These are phyloP conservation scores for Linnaemya tessellans DNA, from an alignment of 2,888 invertebrate genomes.

Conservation along the genomic window DNA sequence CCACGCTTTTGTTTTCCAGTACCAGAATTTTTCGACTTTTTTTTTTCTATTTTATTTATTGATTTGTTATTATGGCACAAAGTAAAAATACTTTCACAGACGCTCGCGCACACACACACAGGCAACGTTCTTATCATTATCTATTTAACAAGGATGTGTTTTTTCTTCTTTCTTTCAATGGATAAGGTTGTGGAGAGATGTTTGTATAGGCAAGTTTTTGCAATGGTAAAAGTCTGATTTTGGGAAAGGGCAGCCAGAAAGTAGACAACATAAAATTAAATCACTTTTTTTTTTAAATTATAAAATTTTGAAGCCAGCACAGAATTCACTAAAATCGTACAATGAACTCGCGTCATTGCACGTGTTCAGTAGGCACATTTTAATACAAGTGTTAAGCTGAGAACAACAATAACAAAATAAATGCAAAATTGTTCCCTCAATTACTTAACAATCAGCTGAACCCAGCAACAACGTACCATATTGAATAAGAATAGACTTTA, in stretches of 20 bases:
- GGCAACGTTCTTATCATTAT: constrained; percentile 28
- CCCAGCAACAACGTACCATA: no score
- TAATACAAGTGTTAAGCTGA: no score
- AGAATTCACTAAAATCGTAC: background rate
- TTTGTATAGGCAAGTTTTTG: constrained; percentile 2
- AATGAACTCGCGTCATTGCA: background rate
- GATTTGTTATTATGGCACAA: constrained; percentile 59
- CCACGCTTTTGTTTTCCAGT: constrained; percentile 44
- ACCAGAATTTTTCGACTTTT: constrained; percentile 7
- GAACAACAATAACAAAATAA: no score
- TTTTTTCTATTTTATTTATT: constrained; percentile 49
- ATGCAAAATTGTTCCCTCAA: no score
- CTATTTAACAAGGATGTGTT: constrained; percentile 47
- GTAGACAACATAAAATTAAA: constrained; percentile 64
- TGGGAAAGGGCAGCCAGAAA: constrained; percentile 38
- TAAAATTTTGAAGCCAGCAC: background rate
- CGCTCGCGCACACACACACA: background rate
- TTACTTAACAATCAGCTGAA: no score
- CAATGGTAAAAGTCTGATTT: constrained; percentile 26
- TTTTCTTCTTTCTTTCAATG: constrained; percentile 53
- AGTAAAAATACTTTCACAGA: constrained; percentile 30
- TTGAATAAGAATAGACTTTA: no score
- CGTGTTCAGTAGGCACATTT: no score
- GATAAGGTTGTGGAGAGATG: constrained; percentile 26
- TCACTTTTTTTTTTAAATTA: constrained; percentile 36